Base-by-base conservation (phyloP, 2,888 invertebrate species). In the Eristalinus sepulchralis region DNA sequence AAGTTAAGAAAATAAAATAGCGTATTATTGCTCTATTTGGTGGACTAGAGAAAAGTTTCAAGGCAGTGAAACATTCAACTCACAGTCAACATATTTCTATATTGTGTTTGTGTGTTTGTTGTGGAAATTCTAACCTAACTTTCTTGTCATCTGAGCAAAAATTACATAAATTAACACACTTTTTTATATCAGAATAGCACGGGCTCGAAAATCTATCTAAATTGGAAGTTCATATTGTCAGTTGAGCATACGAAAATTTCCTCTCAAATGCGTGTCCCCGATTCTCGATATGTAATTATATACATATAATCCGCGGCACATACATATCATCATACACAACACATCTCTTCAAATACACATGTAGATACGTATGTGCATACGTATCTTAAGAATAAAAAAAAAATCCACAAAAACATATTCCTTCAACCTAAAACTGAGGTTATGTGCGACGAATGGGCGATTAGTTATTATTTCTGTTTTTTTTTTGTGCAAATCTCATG, bases 391-490 rank as follows among this genome's bases (percentile, higher is more conserved):
- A 71, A 72, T 6, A 53, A 66, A 59, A 83, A 77, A 80, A 81
- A 85, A 85, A 82, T 62, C 57, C 55, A 85, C 85, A 82, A 85
- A 85, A 85, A 85, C 85, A 85, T 84, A 84, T 78, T 57, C 57
- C 47, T 85, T 82, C 68, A 82, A 82, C 73, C 55, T 47, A 82
- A 82, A 82, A 78, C 82, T 85, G 77, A 85, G 85, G 85, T 85
- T 85, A 85, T 82, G 85, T 68, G 72, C 31, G 64, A 60, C 80
- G 39, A 84, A 80, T 80, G 64, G 73, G 73, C 64, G 70, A 84
- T 73, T 47, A 47, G 47, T 47, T 13, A 73, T 36, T 24, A 64
- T 27, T 71, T 80, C 5, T 80, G 70, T 80, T 63, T 47, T 60
- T 66, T 39, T 62, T 34, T 82, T 60, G 10, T 72, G 64, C 62